Base-by-base conservation (phyloP, 2,888 invertebrate genomes). In the Netelia melanura region DNA sequence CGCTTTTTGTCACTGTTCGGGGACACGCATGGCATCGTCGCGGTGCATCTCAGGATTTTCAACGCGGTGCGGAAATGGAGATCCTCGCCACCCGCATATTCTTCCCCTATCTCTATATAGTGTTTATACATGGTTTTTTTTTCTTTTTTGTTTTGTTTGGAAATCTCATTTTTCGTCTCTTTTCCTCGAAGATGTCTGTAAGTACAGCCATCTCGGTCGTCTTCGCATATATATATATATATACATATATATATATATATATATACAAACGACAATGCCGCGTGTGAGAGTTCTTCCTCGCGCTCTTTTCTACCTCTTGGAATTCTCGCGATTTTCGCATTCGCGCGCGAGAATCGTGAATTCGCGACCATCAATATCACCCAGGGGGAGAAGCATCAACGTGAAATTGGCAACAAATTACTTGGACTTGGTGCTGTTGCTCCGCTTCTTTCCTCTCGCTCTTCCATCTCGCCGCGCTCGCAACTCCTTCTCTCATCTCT, bases 351-450 rank as follows among this genome's bases (percentile, higher is more conserved):
- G 77, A 88, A 88, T 82, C 81, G 67, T 82, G 83, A 87, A 87
- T 84, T 87, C 84, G 56, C 64, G 83, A 70, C 86, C 87, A 86
- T 87, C 86, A 86, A 87, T 87, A 87, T 86, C 84, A 78, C 82
- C 67, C 64, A 58, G 75, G n/a, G 61, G 81, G 71, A 78, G 81
- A 84, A 81, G 87, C 89, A 90, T 91, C 90, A 89, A 89, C 91
- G 91, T 88, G 90, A 91, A 91, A 92, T 92, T 91, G 91, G 90
- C 90, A 92, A 91, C 91, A 92, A 92, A 92, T 92, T 92, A 91
- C 91, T 89, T 48, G 88, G 84, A 68, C 85, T 79, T 86, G 81
- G 38, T 38, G 38, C 38, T 88, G 87, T 38, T 80, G 74, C 79
- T 75, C 86, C 70, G 64, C 25, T 67, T 75, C 85, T 78, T 83